Evolutionary conservation across 2,888 invertebrate species (phyloP), one percentile per base, ranked within the genome.

Genomic region (Diabrotica balteata): DNA sequence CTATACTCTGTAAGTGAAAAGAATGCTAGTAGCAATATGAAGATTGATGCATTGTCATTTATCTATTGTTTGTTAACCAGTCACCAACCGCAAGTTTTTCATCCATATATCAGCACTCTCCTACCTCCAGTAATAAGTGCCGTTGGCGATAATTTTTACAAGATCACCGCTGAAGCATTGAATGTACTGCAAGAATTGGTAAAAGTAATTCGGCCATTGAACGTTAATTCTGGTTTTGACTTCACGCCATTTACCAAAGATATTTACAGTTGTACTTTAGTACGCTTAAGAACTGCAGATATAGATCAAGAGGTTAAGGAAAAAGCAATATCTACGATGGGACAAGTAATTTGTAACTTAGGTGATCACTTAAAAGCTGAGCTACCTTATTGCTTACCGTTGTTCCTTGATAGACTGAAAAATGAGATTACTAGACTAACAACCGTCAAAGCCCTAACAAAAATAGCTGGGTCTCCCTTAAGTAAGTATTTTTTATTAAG

Each of bases 281-380:
- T 92, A 68, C 90, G 97, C 67, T 87, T 99, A 50, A 92, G 92
- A 78, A 95, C 98, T 46, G 94, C 97, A 0, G 98, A 99, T 82
- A 97, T 98, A 80, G 99, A 99, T 86, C 98, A 99, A 83, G 99
- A 99, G 85, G 98, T 99, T 0, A 98, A 99, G 84, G 99, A 99
- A 82, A 89, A 97, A 42, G 97, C 99, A 8, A 98, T 99, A 72
- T 93, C 96, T 1, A 96, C 98, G 78, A 95, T 96, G 92, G 97
- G 97, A 10, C 96, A 97, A 84, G 92, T 98, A 59, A 90, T 98
- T 59, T 93, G 95, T 69, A 95, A 95, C 83, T 90, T 98, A 75
- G 97, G 97, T 0, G 96, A 97, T 83, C 90, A 90, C 75, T 84
- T 97, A 60, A 87, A 91, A 83, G 87, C 88, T 68, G 95, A 97